Evolutionary conservation across 2,797 vertebrate species (phyloP).

Genomic region (Manis javanica): DNA sequence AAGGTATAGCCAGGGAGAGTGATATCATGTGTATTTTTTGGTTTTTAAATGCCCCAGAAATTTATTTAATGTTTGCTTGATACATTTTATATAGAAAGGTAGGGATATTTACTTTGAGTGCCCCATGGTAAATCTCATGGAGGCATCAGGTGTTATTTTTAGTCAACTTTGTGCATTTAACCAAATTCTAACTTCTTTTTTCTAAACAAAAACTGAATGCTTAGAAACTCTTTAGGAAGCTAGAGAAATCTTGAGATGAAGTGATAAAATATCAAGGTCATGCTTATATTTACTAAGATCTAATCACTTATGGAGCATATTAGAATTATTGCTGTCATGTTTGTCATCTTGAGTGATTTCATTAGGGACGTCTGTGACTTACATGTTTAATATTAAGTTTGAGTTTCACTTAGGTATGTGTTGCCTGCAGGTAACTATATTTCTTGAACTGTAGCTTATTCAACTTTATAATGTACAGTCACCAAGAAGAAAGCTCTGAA

Average conservation of each 20-base stretch:
- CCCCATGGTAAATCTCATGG: constrained; percentile 74
- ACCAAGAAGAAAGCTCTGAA: neutral
- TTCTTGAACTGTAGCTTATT: neutral
- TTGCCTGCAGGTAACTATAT: neutral
- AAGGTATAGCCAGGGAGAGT: neutral
- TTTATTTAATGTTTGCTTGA: constrained; percentile 87
- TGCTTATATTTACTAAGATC: neutral
- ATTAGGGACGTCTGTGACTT: neutral
- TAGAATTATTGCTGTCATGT: neutral
- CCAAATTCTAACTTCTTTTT: constrained; percentile 5
- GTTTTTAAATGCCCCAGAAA: constrained; percentile 84
- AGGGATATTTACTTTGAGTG: constrained; percentile 69
- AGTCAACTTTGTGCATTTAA: neutral
- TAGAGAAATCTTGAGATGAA: neutral
- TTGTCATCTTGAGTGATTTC: constrained; percentile 24
- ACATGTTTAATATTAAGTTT: neutral
- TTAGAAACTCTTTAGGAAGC: neutral
- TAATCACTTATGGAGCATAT: neutral
- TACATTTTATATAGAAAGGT: constrained; percentile 83
- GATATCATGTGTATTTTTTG: neutral
- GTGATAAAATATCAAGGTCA: neutral
- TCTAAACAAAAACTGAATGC: neutral
- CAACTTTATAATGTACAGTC: neutral
- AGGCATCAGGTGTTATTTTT: constrained; percentile 50
- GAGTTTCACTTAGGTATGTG: neutral